These are phyloP conservation scores for Lamprotornis superbus DNA, from an alignment of 2,113 vertebrate genomes.

Conservation along the genomic window DNA sequence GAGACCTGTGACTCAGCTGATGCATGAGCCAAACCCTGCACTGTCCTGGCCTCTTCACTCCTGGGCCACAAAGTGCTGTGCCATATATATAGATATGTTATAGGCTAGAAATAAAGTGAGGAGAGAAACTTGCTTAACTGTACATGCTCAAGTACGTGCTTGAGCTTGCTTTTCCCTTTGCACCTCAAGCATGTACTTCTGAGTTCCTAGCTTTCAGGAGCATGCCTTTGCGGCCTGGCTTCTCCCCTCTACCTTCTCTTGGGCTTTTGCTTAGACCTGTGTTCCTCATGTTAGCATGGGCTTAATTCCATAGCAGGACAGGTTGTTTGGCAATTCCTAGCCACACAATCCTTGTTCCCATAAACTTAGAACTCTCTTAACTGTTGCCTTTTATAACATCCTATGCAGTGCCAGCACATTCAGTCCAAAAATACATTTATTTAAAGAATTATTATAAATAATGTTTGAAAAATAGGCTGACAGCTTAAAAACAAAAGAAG, in stretches of 20 bases:
- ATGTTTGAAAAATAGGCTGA: neutral
- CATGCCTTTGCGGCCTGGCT: neutral
- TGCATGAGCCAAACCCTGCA: neutral
- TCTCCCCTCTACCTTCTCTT: neutral
- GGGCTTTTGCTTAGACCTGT: neutral
- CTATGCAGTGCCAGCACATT: neutral
- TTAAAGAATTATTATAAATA: slow-evolving; percentile 72
- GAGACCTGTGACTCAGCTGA: neutral
- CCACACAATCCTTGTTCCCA: no score
- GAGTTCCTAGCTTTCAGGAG: neutral
- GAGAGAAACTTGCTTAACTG: neutral
- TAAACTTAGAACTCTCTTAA: neutral
- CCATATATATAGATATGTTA: accelerated
- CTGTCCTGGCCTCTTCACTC: neutral
- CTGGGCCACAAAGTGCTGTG: neutral
- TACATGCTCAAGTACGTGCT: no score
- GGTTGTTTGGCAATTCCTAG: neutral
- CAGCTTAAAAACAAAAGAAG: neutral
- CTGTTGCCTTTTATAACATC: neutral
- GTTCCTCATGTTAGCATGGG: accelerated
- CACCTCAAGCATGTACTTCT: accelerated
- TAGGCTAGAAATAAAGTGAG: accelerated
- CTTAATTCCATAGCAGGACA: neutral
- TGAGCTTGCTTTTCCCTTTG: neutral
- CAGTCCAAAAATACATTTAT: slow-evolving; percentile 68